Evolutionary conservation across 2,888 invertebrate genomes (phyloP), one percentile per base, ranked within the genome.

Genomic region (Papilio protenor): DNA sequence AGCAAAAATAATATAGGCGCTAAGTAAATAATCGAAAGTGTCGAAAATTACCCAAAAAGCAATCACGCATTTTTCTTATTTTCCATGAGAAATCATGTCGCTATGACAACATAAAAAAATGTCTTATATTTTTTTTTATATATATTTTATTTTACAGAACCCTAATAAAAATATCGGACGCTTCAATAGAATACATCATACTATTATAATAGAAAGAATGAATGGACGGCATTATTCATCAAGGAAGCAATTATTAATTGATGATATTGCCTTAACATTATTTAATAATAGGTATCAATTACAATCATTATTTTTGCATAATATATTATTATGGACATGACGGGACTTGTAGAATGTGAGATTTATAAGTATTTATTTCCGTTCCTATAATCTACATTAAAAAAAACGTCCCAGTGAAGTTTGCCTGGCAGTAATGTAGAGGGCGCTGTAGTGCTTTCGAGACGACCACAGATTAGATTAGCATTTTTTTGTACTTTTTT

Each of bases 181-280:
- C 45, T 47, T 69, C 57, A 77, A 23, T 57, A 57, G 23, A 66
- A 64, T 40, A 73, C 52, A n/a, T 40, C 12, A 64, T 5, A 40
- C 21, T 12, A 33, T 49, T 47, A 47, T 61, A 75, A 77, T 71
- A 74, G 49, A 70, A 70, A 52, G 61, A 45, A 66, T 61, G 73
- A 75, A 75, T 59, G 59, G 45, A 70, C 47, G 18, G 59, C 27
- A 59, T 70, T 70, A 74, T 77, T 47, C 49, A 61, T 47, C 27
- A 77, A 33, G 49, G 57, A 73, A 73, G 59, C 59, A 61, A 47
- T 71, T 71, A 59, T 21, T 66, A 66, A 66, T 66, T 27, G 27
- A 27, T 66, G n/a, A 64, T 61, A 61, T 64, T 61, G 27, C 61
- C 64, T 64, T 40, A 64, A 64, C n/a, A 61, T 61, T 61, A 61